phyloP scores from a whole-genome alignment of 2,888 invertebrate species.

The Spodoptera exigua region DNA sequence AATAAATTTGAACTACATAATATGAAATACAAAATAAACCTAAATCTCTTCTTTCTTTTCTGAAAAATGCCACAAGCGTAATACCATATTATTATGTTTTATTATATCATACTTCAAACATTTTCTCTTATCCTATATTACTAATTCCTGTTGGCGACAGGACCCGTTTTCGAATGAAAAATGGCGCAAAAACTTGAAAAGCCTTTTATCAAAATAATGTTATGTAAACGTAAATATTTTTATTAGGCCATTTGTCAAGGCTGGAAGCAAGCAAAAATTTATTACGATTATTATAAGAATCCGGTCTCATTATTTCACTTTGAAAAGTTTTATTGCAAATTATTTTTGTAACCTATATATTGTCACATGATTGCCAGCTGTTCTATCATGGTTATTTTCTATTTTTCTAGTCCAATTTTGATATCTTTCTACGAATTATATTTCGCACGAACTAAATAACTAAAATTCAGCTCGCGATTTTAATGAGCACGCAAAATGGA shows the following conservation, averaged over 20 bases:
- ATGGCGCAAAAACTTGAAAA: slow-evolving; percentile 26
- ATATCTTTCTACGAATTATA: too few relatives aligned
- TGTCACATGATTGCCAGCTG: slow-evolving; percentile 4
- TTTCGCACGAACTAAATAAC: too few relatives aligned
- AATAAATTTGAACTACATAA: too few relatives aligned
- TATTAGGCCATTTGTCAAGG: slow-evolving; percentile 22
- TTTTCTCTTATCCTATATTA: too few relatives aligned
- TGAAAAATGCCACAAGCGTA: too few relatives aligned
- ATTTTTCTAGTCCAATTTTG: not conserved
- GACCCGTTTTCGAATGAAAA: slow-evolving; percentile 1
- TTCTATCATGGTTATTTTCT: slow-evolving; percentile 1
- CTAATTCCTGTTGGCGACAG: too few relatives aligned
- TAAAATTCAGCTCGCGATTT: too few relatives aligned
- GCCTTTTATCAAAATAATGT: slow-evolving; percentile 33
- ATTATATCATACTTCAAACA: too few relatives aligned
- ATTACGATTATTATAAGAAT: slow-evolving; percentile 18
- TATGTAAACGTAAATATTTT: slow-evolving; percentile 33
- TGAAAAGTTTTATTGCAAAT: slow-evolving; percentile 8
- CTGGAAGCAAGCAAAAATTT: slow-evolving; percentile 1
- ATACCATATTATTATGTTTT: too few relatives aligned
- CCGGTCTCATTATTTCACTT: slow-evolving; percentile 20
- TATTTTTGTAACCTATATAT: slow-evolving; percentile 21
- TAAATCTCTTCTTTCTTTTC: too few relatives aligned
- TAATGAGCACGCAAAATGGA: too few relatives aligned
- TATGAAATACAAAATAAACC: too few relatives aligned